Evolutionary conservation across 1,140 invertebrate genomes (phyloP).

Genomic region (Himalopsyche phryganea): DNA sequence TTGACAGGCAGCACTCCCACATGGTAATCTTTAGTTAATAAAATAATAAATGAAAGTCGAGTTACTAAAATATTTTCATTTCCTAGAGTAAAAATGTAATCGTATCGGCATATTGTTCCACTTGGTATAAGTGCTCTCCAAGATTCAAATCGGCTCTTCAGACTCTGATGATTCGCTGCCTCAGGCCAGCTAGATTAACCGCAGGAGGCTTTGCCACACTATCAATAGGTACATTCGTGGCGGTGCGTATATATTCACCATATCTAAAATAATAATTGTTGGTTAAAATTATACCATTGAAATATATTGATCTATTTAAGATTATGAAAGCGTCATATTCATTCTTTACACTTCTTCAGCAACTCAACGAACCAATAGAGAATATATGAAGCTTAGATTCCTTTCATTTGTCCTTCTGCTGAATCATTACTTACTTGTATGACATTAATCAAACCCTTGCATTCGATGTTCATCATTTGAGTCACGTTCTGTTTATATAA

Average conservation of each 20-base stretch:
- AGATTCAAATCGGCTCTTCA: constrained; percentile 42
- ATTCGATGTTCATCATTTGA: too few relatives aligned
- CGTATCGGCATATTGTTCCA: constrained; percentile 42
- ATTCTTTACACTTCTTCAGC: constrained; percentile 47
- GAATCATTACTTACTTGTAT: too few relatives aligned
- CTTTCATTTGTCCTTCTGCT: too few relatives aligned
- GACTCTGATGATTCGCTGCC: constrained; percentile 47
- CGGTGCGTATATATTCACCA: constrained; percentile 37
- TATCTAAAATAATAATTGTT: neutral
- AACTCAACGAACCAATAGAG: constrained; percentile 36
- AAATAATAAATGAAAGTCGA: too few relatives aligned
- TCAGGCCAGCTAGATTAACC: constrained; percentile 43
- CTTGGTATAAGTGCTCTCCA: constrained; percentile 47
- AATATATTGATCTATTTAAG: constrained; percentile 38
- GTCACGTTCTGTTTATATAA: too few relatives aligned
- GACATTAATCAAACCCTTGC: too few relatives aligned
- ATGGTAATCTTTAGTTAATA: too few relatives aligned
- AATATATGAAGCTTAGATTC: too few relatives aligned
- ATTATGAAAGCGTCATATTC: constrained; percentile 50
- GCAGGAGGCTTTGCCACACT: constrained; percentile 50
- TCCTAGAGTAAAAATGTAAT: constrained; percentile 42
- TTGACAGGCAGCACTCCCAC: too few relatives aligned
- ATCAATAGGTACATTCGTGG: constrained; percentile 48
- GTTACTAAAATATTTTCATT: neutral
- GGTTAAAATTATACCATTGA: too few relatives aligned